Percentiles rank a stretch among this genome's conserved stretches.
Evolutionary conservation across 2,113 vertebrate genomes (phyloP).

Genomic region (Larimichthys polyactis): DNA sequence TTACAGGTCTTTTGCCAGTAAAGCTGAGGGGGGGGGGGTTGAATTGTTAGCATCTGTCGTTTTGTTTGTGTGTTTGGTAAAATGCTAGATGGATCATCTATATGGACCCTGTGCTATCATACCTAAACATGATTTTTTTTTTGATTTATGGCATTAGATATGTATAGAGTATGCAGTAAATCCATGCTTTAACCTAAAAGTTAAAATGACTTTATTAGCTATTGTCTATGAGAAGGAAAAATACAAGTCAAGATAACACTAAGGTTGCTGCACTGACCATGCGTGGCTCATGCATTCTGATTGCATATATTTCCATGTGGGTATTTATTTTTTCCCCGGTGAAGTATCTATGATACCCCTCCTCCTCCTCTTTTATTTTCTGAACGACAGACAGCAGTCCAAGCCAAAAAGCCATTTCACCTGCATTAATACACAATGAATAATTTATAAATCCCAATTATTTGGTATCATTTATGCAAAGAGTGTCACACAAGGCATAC

Average conservation of each 20-base stretch:
- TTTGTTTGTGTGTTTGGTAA: not conserved
- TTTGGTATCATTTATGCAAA: slow-evolving; percentile 99
- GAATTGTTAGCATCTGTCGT: not conserved
- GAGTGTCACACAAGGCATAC: slow-evolving; percentile 97
- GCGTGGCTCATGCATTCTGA: slow-evolving; percentile 81
- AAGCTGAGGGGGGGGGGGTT: too few relatives aligned
- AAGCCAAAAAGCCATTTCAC: slow-evolving; percentile 92
- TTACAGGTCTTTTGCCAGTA: not conserved
- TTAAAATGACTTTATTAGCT: slow-evolving; percentile 1
- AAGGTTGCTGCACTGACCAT: slow-evolving; percentile 58
- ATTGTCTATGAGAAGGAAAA: slow-evolving; percentile 48
- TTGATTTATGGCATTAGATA: not conserved
- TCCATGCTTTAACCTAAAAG: slow-evolving; percentile 4
- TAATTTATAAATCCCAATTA: slow-evolving; percentile 99
- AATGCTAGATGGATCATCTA: not conserved
- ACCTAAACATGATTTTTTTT: not conserved
- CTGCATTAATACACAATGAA: slow-evolving; percentile 98
- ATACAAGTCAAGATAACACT: slow-evolving; percentile 30
- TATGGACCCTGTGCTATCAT: not conserved
- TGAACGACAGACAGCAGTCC: slow-evolving; percentile 85
- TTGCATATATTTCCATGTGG: slow-evolving; percentile 76
- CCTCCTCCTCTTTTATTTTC: slow-evolving; percentile 84
- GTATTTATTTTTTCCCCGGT: slow-evolving; percentile 74
- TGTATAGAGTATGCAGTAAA: not conserved
- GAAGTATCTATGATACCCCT: slow-evolving; percentile 81